Percentiles rank a stretch among this genome's conserved stretches.
Evolutionary conservation across 2,113 vertebrate species (phyloP).

Genomic region (Notarius lentiginosus): DNA sequence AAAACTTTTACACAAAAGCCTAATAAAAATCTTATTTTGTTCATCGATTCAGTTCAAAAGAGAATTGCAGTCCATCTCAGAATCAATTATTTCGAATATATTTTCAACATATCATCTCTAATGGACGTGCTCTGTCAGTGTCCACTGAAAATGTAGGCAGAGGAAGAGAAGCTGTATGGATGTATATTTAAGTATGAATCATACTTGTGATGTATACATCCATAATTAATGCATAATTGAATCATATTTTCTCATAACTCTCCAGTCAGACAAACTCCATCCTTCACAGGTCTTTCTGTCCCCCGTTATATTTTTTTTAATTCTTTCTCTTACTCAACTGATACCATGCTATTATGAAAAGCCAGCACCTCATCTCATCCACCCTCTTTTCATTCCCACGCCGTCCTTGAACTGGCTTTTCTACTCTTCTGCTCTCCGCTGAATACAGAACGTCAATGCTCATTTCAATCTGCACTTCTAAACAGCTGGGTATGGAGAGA

Average conservation of each 20-base stretch:
- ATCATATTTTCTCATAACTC: not conserved
- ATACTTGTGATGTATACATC: not conserved
- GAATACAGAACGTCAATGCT: slow-evolving; percentile 58
- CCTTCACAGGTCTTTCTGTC: not conserved
- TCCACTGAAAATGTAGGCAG: not conserved
- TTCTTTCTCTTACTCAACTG: slow-evolving; percentile 30
- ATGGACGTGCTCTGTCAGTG: not conserved
- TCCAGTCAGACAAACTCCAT: not conserved
- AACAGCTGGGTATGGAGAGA: slow-evolving; percentile 28
- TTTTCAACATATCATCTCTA: not conserved
- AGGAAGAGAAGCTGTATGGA: not conserved
- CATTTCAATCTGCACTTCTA: slow-evolving; percentile 52
- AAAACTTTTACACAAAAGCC: not conserved
- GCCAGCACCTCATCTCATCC: slow-evolving; percentile 28
- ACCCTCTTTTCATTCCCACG: slow-evolving; percentile 26
- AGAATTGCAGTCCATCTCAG: not conserved
- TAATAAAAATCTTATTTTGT: not conserved
- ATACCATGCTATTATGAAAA: not conserved
- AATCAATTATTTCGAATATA: not conserved
- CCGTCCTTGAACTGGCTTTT: slow-evolving; percentile 32
- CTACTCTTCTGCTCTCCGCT: slow-evolving; percentile 40
- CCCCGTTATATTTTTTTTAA: slow-evolving; percentile 25
- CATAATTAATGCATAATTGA: not conserved
- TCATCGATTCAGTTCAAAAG: not conserved
- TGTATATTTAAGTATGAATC: not conserved